phyloP scores from a whole-genome alignment of 2,888 invertebrate genomes.

The Entomobrya multifasciata region DNA sequence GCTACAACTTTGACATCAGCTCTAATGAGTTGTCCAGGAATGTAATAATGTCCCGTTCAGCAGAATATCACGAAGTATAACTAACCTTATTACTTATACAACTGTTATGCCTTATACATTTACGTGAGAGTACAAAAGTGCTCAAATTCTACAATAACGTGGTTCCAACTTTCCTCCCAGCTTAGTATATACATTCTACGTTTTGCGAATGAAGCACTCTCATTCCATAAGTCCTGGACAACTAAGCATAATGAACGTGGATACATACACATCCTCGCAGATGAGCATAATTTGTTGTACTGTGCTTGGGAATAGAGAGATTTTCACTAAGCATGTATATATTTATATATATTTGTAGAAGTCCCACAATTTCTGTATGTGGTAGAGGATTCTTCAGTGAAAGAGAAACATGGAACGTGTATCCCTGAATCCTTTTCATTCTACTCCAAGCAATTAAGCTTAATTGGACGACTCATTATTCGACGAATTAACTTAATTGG shows the following conservation, averaged over 20 bases:
- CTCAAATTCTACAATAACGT: not conserved
- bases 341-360: slow-evolving; percentile 1
- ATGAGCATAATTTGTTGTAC: not conserved
- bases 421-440: slow-evolving; percentile 68
- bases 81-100: slow-evolving; percentile 4
- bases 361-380: too few relatives aligned
- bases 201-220: slow-evolving; percentile 19
- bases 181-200: too few relatives aligned
- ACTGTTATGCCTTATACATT: slow-evolving; percentile 14
- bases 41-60: slow-evolving; percentile 46
- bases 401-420: slow-evolving; percentile 64
- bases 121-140: not conserved
- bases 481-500: slow-evolving; percentile 80
- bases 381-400: slow-evolving; percentile 48
- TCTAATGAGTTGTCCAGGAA: slow-evolving; percentile 47
- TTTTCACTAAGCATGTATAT: too few relatives aligned
- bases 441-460: slow-evolving; percentile 80
- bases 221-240: slow-evolving; percentile 51
- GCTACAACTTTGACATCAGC: slow-evolving; percentile 15
- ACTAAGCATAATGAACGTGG: slow-evolving; percentile 30
- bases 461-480: slow-evolving; percentile 80
- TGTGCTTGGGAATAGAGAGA: not conserved
- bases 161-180: slow-evolving; percentile 30
- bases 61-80: not conserved
- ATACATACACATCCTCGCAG: not conserved